phyloP scores from a whole-genome alignment of 2,797 vertebrate genomes.

The Anniella stebbinsi region DNA sequence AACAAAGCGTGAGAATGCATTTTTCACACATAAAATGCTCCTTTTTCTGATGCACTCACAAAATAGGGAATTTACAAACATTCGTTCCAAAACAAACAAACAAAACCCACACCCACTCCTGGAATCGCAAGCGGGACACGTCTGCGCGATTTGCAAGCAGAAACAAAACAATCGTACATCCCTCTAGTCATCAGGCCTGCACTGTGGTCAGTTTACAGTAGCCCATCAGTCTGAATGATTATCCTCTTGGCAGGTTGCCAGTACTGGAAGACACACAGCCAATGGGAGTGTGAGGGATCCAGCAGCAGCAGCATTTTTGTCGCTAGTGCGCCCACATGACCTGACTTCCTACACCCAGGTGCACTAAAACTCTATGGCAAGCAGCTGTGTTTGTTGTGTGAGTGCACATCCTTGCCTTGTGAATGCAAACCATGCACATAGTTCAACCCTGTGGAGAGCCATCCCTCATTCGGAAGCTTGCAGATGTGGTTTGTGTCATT shows the following conservation, averaged over 20 bases:
- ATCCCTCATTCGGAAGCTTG: neutral
- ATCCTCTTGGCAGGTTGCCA: neutral
- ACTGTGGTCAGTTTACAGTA: too few species aligned
- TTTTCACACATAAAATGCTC: too few species aligned
- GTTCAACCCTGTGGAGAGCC: neutral
- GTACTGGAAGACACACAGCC: neutral
- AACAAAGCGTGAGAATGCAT: too few species aligned
- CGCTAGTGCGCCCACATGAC: neutral
- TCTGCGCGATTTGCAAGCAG: too few species aligned
- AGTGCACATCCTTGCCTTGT: neutral
- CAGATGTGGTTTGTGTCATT: neutral
- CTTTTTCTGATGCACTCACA: too few species aligned
- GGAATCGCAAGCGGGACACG: too few species aligned
- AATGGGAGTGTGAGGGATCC: neutral
- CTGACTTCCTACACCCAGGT: too few species aligned
- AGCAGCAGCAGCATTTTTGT: neutral
- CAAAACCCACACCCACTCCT: too few species aligned
- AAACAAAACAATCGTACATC: too few species aligned
- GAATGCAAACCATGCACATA: neutral
- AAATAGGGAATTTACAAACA: too few species aligned
- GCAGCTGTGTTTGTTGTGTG: neutral
- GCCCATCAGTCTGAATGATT: neutral
- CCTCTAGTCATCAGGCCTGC: neutral
- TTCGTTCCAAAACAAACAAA: too few species aligned
- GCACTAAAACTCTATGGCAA: neutral